phyloP scores from a whole-genome alignment of 2,113 vertebrate genomes.

The Syngnathus scovelli region DNA sequence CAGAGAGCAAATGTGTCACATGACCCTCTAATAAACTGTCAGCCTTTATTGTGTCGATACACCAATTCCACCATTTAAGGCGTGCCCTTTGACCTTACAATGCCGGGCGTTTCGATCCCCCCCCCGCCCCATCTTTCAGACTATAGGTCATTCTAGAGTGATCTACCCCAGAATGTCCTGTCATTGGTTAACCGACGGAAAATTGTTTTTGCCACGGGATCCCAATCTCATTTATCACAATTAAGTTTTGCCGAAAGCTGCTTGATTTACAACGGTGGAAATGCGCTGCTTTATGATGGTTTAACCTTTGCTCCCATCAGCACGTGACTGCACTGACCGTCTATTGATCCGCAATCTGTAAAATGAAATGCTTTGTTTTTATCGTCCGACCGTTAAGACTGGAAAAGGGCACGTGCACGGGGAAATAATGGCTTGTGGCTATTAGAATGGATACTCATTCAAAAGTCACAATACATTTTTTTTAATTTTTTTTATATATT shows the following conservation, averaged over 20 bases:
- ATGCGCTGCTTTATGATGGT: conserved; percentile 60
- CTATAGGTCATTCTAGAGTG: conserved; percentile 62
- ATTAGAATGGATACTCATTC: no score
- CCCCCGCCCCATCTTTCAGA: conserved; percentile 49
- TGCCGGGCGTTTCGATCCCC: conserved; percentile 45
- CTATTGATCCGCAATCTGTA: conserved; percentile 57
- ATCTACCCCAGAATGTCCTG: conserved; percentile 48
- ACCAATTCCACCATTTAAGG: conserved; percentile 72
- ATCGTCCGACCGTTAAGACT: conserved; percentile 33
- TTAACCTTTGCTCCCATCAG: conserved; percentile 53
- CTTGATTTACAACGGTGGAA: conserved; percentile 62
- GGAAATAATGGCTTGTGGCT: no score
- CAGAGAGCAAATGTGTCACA: conserved; percentile 59
- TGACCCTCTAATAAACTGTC: conserved; percentile 76
- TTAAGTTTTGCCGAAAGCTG: conserved; percentile 45
- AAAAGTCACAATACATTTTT: no score
- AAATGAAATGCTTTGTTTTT: conserved; percentile 51
- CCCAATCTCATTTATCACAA: conserved; percentile 47
- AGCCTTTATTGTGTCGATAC: conserved; percentile 76
- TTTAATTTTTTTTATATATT: no score
- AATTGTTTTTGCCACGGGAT: conserved; percentile 27
- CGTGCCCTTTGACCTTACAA: conserved; percentile 69
- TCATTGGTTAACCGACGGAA: conserved; percentile 54
- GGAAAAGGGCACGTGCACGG: neutral
- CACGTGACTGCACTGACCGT: conserved; percentile 50